Evolutionary conservation across 2,888 invertebrate species (phyloP).

Genomic region (Orthosia cruda): DNA sequence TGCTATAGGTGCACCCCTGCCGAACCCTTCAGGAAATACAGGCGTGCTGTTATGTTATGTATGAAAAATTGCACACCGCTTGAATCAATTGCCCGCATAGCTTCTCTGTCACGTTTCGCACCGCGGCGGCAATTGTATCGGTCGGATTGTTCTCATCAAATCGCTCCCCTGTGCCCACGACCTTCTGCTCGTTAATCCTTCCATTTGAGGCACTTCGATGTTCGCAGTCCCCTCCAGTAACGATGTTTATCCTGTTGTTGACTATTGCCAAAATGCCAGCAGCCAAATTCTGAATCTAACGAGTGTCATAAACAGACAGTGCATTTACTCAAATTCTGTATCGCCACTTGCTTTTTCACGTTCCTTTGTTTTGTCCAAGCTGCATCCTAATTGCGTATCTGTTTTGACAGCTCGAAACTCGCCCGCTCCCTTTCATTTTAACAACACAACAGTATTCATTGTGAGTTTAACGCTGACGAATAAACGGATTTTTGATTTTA

Average conservation of each 20-base stretch:
- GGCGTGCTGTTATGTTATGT: too few relatives aligned
- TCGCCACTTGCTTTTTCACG: not conserved
- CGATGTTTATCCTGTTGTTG: slow-evolving; percentile 36
- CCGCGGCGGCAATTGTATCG: slow-evolving; percentile 31
- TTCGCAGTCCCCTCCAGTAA: slow-evolving; percentile 23
- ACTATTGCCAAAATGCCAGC: slow-evolving; percentile 26
- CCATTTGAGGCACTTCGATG: slow-evolving; percentile 26
- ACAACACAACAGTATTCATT: too few relatives aligned
- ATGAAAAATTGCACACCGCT: slow-evolving; percentile 9
- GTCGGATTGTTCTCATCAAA: slow-evolving; percentile 44
- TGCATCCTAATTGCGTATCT: not conserved
- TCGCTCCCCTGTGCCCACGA: slow-evolving; percentile 33
- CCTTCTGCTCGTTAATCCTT: slow-evolving; percentile 44
- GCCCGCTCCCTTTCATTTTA: too few relatives aligned
- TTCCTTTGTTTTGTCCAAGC: not conserved
- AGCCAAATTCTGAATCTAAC: not conserved
- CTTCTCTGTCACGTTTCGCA: slow-evolving; percentile 11
- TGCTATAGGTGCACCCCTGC: too few relatives aligned
- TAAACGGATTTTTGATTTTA: too few relatives aligned
- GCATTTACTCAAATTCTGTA: not conserved
- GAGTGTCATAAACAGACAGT: not conserved
- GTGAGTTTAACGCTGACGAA: too few relatives aligned
- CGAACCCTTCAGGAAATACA: too few relatives aligned
- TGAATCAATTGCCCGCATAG: slow-evolving; percentile 12
- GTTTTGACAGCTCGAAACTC: too few relatives aligned